Percentiles rank a stretch among this genome's conserved stretches.
Evolutionary conservation across 2,888 invertebrate species (phyloP).

Genomic region (Phytoseiulus persimilis): DNA sequence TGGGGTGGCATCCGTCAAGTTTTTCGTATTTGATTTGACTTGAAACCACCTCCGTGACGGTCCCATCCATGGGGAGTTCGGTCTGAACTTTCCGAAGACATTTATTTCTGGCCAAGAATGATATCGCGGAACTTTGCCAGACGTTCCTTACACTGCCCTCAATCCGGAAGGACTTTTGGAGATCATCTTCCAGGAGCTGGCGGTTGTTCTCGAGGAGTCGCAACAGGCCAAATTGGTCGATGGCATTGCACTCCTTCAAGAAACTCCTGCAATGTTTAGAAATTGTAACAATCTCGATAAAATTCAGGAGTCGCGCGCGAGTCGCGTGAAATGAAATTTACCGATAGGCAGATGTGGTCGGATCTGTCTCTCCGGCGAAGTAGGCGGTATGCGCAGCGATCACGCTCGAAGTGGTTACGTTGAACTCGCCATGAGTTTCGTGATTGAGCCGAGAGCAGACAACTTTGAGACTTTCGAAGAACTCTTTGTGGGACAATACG

Average conservation of each 20-base stretch:
- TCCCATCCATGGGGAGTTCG: conserved; percentile 16
- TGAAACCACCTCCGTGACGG: not conserved
- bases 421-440: conserved; percentile 14
- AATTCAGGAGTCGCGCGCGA: not conserved
- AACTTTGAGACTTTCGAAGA: conserved; percentile 24
- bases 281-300: not conserved
- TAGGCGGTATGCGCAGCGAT: not conserved
- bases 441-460: not conserved
- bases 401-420: conserved; percentile 6
- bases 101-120: conserved; percentile 12
- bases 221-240: conserved; percentile 13
- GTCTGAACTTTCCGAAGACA: not conserved
- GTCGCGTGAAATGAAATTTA: not conserved
- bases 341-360: not conserved
- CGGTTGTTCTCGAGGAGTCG: not conserved
- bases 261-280: not conserved
- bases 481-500: conserved; percentile 12
- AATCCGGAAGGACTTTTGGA: not conserved
- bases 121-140: not conserved
- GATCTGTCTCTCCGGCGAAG: not conserved
- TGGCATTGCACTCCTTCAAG: conserved; percentile 26
- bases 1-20: not conserved
- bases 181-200: not conserved
- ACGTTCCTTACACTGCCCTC: not conserved
- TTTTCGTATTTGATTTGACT: conserved; percentile 9